Percentiles rank a stretch among this genome's conserved stretches.
phyloP scores from a whole-genome alignment of 2,113 vertebrate species.

The Tachysurus vachellii region DNA sequence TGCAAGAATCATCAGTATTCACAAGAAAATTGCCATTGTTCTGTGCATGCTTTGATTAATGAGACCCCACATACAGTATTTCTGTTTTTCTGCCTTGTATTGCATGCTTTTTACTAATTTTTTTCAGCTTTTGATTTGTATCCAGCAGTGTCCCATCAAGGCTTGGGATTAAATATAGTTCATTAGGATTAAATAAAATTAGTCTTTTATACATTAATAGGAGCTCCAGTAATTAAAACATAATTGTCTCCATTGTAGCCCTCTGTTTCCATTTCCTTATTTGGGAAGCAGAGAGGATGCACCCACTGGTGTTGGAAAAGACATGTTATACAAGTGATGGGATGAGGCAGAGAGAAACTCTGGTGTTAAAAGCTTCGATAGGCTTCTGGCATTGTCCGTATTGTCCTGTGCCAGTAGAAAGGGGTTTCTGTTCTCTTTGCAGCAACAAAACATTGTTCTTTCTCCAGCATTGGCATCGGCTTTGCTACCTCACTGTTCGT shows the following conservation, averaged over 20 bases:
- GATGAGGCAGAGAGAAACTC: conserved; percentile 35
- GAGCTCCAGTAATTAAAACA: conserved; percentile 22
- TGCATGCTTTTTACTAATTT: background rate
- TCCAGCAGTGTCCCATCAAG: conserved; percentile 7
- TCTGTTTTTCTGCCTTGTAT: background rate
- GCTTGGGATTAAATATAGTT: background rate
- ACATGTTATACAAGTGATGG: conserved; percentile 57
- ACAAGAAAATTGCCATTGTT: background rate
- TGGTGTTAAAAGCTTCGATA: conserved; percentile 69
- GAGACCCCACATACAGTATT: background rate
- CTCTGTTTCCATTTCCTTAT: background rate
- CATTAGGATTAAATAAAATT: too few relatives aligned
- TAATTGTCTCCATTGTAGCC: background rate
- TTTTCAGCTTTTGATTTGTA: background rate
- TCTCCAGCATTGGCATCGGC: conserved; percentile 8
- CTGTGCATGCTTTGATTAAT: background rate
- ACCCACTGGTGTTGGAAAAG: conserved; percentile 26
- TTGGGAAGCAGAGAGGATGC: background rate
- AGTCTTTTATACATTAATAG: background rate
- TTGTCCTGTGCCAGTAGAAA: conserved; percentile 73
- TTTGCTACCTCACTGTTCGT: conserved; percentile 26
- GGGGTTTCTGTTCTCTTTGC: conserved; percentile 68
- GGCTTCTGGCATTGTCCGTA: conserved; percentile 74
- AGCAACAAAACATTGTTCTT: conserved; percentile 46
- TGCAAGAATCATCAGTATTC: background rate